Evolutionary conservation across 2,113 vertebrate genomes (phyloP).

Genomic region (Gobius niger): DNA sequence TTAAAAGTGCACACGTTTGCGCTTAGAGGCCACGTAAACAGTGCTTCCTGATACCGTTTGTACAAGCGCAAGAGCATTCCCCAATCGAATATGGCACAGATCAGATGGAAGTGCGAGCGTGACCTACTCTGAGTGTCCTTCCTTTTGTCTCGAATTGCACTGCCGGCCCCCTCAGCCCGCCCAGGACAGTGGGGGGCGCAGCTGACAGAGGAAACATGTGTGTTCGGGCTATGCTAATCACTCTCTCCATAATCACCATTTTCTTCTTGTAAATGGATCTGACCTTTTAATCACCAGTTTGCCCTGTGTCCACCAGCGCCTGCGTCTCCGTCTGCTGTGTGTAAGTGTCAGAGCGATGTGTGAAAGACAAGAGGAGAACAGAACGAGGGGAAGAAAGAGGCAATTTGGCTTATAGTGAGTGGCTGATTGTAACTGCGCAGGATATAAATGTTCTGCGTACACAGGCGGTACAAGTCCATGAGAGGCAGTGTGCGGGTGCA

Average conservation of each 20-base stretch:
- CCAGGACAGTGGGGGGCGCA: constrained; percentile 3
- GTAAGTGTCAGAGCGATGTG: not conserved
- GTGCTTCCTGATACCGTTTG: no score
- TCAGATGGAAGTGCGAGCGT: no score
- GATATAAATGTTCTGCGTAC: constrained; percentile 51
- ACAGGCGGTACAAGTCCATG: not conserved
- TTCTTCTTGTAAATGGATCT: constrained; percentile 58
- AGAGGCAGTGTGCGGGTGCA: not conserved
- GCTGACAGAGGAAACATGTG: constrained; percentile 2
- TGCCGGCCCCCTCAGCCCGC: not conserved
- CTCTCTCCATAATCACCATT: constrained; percentile 53
- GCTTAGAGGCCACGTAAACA: no score
- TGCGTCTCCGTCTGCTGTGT: not conserved
- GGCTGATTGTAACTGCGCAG: constrained; percentile 36
- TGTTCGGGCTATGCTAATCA: constrained; percentile 46
- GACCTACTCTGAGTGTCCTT: not conserved
- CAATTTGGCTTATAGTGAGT: constrained; percentile 55
- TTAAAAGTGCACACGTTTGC: no score
- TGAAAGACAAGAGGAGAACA: constrained; percentile 2
- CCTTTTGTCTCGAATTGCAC: not conserved
- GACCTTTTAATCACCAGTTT: constrained; percentile 64
- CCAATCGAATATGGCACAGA: no score
- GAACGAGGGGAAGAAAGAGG: constrained; percentile 32
- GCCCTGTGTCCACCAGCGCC: constrained; percentile 22
- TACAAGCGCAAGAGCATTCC: no score